A percentile compares a stretch with the other conserved stretches of the same genome.
Conservation (phyloP, 2,888 invertebrate species). For the Stratiomys singularior region DNA sequence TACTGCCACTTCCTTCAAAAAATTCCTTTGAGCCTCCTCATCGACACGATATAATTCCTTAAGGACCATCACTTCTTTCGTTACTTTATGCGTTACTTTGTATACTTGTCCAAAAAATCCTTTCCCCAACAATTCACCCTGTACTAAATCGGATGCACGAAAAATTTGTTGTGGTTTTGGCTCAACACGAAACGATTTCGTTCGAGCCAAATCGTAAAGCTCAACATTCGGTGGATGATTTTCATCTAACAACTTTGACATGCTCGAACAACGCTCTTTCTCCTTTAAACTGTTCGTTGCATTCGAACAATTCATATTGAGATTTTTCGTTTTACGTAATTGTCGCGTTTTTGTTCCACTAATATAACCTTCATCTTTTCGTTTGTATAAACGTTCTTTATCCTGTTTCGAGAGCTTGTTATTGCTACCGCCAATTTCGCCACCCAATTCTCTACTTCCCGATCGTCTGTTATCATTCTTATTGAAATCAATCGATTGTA, state of each 20-base stretch:
- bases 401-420: slow-evolving; percentile 65
- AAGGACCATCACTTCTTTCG: slow-evolving; percentile 94
- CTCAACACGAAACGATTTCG: slow-evolving; percentile 82
- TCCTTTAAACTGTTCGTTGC: slow-evolving; percentile 68
- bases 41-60: slow-evolving; percentile 94
- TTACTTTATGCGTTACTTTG: slow-evolving; percentile 90
- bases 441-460: slow-evolving; percentile 53
- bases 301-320: slow-evolving; percentile 57
- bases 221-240: slow-evolving; percentile 65
- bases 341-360: slow-evolving; percentile 73
- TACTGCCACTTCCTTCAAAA: slow-evolving; percentile 95
- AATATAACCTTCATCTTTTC: slow-evolving; percentile 67
- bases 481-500: slow-evolving; percentile 56
- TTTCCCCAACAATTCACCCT: slow-evolving; percentile 89
- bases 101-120: slow-evolving; percentile 95
- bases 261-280: slow-evolving; percentile 86
- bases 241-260: slow-evolving; percentile 84
- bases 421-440: slow-evolving; percentile 64
- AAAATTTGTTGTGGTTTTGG: slow-evolving; percentile 79
- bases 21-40: slow-evolving; percentile 93
- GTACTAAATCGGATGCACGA: slow-evolving; percentile 87
- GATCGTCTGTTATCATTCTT: slow-evolving; percentile 34
- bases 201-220: slow-evolving; percentile 80
- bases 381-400: slow-evolving; percentile 63
- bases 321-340: slow-evolving; percentile 69